Percentiles rank a stretch among this genome's conserved stretches.
Evolutionary conservation across 2,797 vertebrate species (phyloP).

Genomic region (Caiman crocodilus): DNA sequence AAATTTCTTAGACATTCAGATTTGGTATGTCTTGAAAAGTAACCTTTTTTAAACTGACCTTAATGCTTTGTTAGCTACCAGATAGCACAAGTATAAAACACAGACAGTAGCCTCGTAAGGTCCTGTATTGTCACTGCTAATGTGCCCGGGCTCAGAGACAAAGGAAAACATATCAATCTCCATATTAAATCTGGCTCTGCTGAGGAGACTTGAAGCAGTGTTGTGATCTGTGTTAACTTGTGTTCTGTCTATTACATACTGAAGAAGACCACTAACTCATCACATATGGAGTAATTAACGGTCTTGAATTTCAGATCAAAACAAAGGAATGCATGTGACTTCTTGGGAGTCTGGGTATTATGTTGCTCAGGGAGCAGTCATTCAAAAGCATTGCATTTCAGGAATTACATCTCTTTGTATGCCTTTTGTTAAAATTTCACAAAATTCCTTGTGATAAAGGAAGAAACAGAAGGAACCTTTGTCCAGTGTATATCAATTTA

Average conservation of each 20-base stretch:
- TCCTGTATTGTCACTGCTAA: not conserved
- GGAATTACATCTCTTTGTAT: not conserved
- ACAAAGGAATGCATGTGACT: not conserved
- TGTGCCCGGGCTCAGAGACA: not conserved
- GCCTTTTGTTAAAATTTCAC: not conserved
- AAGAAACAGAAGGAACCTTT: not conserved
- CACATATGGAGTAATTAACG: not conserved
- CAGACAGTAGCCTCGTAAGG: not conserved
- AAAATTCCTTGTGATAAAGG: not conserved
- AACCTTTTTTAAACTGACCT: constrained; percentile 4
- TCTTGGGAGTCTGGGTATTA: not conserved
- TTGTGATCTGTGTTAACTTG: not conserved
- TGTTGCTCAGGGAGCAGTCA: not conserved
- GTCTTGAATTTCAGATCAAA: not conserved
- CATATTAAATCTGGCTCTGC: not conserved
- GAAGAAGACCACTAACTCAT: not conserved
- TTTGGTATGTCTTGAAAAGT: constrained; percentile 52
- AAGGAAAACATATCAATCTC: not conserved
- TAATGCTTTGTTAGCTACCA: not conserved
- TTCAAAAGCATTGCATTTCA: not conserved
- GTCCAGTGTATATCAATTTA: not conserved
- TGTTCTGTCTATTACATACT: not conserved
- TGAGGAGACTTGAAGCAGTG: not conserved
- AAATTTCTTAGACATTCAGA: not conserved
- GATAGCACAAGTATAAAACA: not conserved